These are phyloP conservation scores for Leucophora obtusa DNA, from an alignment of 2,888 invertebrate genomes.

Conservation along the genomic window DNA sequence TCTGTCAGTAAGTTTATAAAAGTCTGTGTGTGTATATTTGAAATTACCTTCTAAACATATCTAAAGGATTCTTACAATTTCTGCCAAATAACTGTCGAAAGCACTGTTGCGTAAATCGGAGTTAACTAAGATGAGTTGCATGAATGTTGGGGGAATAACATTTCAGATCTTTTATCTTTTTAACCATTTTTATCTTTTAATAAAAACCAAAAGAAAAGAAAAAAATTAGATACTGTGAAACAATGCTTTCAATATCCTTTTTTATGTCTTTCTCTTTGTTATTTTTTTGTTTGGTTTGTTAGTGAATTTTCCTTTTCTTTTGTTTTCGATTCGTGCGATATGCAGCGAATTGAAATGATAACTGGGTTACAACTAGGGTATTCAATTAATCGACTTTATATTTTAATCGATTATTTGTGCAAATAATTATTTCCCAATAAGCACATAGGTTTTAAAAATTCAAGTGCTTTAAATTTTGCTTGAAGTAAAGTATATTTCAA, in stretches of 20 bases:
- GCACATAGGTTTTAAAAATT: too few relatives aligned
- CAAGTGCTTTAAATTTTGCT: too few relatives aligned
- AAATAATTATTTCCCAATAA: too few relatives aligned
- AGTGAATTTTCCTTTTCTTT: constrained; percentile 15
- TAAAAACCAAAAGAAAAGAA: not conserved
- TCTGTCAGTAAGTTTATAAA: too few relatives aligned
- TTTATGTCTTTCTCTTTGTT: constrained; percentile 1
- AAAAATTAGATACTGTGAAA: constrained; percentile 4
- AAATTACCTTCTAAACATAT: constrained; percentile 19
- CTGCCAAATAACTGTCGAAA: constrained; percentile 58
- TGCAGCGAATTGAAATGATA: constrained; percentile 14
- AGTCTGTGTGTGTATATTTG: not conserved
- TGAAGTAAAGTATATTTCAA: too few relatives aligned
- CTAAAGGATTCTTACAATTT: constrained; percentile 25
- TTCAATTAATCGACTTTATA: too few relatives aligned
- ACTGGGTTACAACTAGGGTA: constrained; percentile 28
- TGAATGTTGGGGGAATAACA: constrained; percentile 33
- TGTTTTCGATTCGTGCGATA: constrained; percentile 8
- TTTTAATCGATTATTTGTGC: too few relatives aligned
- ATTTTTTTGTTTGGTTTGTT: too few relatives aligned
- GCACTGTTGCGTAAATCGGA: constrained; percentile 54
- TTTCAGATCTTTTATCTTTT: constrained; percentile 31
- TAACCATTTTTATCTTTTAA: constrained; percentile 12
- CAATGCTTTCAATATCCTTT: constrained; percentile 12
- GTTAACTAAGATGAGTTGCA: constrained; percentile 33